Conservation (phyloP, 2,797 vertebrate genomes). For the Orientallactaga sibirica region DNA sequence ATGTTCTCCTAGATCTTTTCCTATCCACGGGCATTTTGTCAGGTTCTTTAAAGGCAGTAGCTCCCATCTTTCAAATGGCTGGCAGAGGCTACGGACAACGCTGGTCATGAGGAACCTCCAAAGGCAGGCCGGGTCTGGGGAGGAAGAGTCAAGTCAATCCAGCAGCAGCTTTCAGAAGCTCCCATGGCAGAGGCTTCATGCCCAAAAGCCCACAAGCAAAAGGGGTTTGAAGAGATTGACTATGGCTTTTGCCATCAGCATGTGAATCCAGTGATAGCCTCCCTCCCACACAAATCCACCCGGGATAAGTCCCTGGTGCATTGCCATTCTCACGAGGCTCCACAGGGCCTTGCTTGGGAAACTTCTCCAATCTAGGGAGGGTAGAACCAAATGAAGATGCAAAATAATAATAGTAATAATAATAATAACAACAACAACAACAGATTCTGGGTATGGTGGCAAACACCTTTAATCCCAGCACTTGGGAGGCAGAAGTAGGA, state of each 20-base stretch:
- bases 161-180: not conserved
- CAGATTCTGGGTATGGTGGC: no score
- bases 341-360: not conserved
- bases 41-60: not conserved
- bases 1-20: not conserved
- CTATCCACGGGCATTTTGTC: not conserved
- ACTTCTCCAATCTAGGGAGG: not conserved
- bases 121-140: not conserved
- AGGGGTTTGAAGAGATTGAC: not conserved
- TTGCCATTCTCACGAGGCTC: not conserved
- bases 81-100: not conserved
- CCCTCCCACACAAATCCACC: not conserved
- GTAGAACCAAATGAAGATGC: not conserved
- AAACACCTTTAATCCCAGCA: no score
- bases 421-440: no score
- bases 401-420: not conserved
- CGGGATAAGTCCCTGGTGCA: not conserved
- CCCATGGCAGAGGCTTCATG: not conserved
- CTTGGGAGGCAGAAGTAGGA: no score
- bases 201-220: no score
- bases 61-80: constrained; percentile 5
- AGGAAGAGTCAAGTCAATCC: not conserved
- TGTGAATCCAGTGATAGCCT: not conserved
- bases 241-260: not conserved
- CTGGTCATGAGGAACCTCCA: not conserved